A percentile compares a stretch with the other conserved stretches of the same genome.
phyloP scores from a whole-genome alignment of 2,888 invertebrate species.

The Caenorhabditis sp. region DNA sequence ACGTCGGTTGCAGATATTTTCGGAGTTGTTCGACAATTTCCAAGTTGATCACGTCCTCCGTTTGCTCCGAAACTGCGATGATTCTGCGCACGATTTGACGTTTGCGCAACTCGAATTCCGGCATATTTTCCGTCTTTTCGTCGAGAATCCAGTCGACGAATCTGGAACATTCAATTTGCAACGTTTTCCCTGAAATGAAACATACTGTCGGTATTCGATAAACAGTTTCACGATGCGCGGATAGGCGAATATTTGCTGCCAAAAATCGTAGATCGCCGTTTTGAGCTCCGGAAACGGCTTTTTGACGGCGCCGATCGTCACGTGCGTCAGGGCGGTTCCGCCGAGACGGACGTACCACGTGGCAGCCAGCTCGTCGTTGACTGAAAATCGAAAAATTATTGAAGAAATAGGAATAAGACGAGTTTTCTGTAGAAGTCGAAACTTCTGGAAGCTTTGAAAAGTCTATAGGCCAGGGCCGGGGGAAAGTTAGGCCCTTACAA shows the following conservation, averaged over 20 bases:
- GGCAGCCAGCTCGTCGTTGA: neutral
- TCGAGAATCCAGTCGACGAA: constrained; percentile 52
- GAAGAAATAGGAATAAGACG: too few relatives aligned
- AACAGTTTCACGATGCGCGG: constrained; percentile 25
- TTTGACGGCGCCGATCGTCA: constrained; percentile 20
- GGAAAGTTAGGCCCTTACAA: constrained; percentile 31
- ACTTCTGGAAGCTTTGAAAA: neutral
- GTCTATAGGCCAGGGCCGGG: too few relatives aligned
- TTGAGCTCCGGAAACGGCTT: constrained; percentile 51
- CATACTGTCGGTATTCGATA: constrained; percentile 27
- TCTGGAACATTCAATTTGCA: constrained; percentile 21
- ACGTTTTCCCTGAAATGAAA: constrained; percentile 8
- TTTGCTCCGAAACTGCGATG: constrained; percentile 5
- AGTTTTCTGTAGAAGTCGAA: too few relatives aligned
- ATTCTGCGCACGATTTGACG: constrained; percentile 18
- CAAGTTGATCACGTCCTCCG: neutral
- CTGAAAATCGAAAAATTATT: constrained; percentile 10
- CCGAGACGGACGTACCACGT: constrained; percentile 31
- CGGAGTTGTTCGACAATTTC: constrained; percentile 12
- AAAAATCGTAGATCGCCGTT: constrained; percentile 24
- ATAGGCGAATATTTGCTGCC: constrained; percentile 21
- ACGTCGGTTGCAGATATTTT: constrained; percentile 21
- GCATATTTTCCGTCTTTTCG: constrained; percentile 29
- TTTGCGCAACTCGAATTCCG: constrained; percentile 29
- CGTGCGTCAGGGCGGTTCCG: constrained; percentile 26